A percentile compares a stretch with the other conserved stretches of the same genome.
Conservation (phyloP, 2,797 vertebrate species). For the Sebastes minor region DNA sequence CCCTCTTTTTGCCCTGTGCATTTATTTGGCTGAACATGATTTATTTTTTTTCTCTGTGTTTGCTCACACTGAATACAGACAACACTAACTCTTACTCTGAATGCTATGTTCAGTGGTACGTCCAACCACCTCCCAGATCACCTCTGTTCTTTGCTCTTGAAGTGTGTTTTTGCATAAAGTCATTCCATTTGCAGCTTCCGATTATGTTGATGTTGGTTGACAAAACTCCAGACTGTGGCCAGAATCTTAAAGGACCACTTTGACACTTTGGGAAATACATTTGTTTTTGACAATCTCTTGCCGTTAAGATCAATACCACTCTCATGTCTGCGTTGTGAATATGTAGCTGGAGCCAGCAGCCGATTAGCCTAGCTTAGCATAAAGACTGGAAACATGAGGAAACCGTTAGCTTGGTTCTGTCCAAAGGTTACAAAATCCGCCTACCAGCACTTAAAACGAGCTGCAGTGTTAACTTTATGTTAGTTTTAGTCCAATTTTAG, state of each 20-base stretch:
- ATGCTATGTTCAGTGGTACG: constrained; percentile 68
- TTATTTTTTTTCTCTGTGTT: constrained; percentile 65
- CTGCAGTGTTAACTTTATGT: neutral
- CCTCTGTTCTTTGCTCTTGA: constrained; percentile 67
- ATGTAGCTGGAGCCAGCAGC: neutral
- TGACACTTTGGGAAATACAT: constrained; percentile 42
- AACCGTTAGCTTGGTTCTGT: neutral
- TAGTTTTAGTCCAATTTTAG: neutral
- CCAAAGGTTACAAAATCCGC: neutral
- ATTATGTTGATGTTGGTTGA: constrained; percentile 73
- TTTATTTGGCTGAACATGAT: constrained; percentile 75
- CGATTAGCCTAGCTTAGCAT: neutral
- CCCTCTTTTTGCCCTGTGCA: constrained; percentile 55
- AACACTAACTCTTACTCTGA: constrained; percentile 83
- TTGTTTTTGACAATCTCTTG: neutral
- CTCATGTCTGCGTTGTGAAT: neutral
- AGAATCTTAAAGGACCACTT: constrained; percentile 29
- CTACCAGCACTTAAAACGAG: neutral
- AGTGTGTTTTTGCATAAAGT: constrained; percentile 66
- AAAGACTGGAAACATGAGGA: neutral
- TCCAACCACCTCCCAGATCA: constrained; percentile 62
- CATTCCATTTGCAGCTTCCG: constrained; percentile 69
- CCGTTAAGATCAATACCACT: neutral
- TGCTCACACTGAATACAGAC: constrained; percentile 87
- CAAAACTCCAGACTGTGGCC: constrained; percentile 61